phyloP scores from a whole-genome alignment of 1,140 invertebrate species.

The Microplitis mediator region DNA sequence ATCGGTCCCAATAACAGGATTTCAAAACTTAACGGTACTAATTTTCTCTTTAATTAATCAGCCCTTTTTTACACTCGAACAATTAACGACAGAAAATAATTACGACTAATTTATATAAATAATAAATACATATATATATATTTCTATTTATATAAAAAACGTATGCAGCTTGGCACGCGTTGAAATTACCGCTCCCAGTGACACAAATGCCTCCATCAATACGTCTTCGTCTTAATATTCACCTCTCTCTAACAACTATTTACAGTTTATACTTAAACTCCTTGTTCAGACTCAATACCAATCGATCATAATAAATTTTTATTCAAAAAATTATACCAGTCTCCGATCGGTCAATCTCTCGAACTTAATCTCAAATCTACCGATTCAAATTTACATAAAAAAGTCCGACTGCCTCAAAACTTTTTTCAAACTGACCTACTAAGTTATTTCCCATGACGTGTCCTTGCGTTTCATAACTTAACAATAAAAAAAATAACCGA shows the following conservation, averaged over 20 bases:
- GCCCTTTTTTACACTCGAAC: too few relatives aligned
- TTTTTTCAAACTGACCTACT: too few relatives aligned
- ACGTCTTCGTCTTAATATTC: neutral
- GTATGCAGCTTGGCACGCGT: constrained; percentile 36
- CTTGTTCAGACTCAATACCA: neutral
- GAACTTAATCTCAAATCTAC: too few relatives aligned
- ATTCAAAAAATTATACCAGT: too few relatives aligned
- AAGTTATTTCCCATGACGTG: too few relatives aligned
- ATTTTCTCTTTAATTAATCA: neutral
- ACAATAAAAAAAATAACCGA: too few relatives aligned
- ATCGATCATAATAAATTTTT: neutral
- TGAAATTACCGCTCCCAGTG: constrained; percentile 49
- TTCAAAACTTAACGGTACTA: neutral
- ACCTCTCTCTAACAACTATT: neutral
- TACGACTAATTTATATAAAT: neutral
- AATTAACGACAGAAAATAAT: too few relatives aligned
- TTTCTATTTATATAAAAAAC: neutral
- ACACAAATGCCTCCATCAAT: constrained; percentile 41
- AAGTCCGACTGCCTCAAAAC: too few relatives aligned
- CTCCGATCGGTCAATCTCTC: too few relatives aligned
- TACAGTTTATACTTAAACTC: neutral
- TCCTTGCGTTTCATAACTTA: too few relatives aligned
- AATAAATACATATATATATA: neutral
- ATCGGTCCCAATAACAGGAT: too few relatives aligned
- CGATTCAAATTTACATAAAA: too few relatives aligned